These are phyloP conservation scores for Iphiclides podalirius DNA, from an alignment of 2,888 invertebrate genomes.

Conservation along the genomic window DNA sequence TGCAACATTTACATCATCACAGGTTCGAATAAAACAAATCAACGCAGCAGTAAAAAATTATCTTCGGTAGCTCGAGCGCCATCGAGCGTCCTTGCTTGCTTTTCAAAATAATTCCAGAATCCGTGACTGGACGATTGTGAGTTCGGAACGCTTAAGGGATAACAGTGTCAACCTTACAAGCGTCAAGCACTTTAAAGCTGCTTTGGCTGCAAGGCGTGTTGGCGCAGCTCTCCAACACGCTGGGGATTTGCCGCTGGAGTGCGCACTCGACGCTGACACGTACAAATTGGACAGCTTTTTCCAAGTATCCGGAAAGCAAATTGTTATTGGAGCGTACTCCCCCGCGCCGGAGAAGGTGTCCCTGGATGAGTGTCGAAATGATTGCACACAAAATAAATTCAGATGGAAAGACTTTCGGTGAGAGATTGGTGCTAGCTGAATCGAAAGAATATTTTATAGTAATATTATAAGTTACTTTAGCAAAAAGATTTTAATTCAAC, in stretches of 20 bases:
- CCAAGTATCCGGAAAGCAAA: constrained; percentile 19
- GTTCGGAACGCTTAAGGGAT: constrained; percentile 13
- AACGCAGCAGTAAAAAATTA: no score
- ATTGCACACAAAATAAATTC: no score
- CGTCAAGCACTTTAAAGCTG: constrained; percentile 23
- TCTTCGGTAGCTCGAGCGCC: no score
- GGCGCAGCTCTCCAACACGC: constrained; percentile 19
- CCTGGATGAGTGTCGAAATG: background rate
- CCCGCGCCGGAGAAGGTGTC: background rate
- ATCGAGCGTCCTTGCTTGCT: no score
- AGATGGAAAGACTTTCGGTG: no score
- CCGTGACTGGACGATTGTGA: constrained; percentile 11
- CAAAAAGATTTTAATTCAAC: no score
- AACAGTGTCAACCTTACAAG: constrained; percentile 19
- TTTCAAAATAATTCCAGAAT: constrained; percentile 9
- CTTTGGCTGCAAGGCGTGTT: constrained; percentile 16
- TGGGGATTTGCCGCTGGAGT: constrained; percentile 20
- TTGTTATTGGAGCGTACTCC: background rate
- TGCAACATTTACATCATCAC: no score
- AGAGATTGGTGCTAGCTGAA: no score
- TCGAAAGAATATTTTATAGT: no score
- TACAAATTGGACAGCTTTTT: constrained; percentile 23
- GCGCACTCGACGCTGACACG: constrained; percentile 19
- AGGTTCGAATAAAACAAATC: no score
- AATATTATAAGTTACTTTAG: no score